These are phyloP conservation scores for Eciton burchellii DNA, from an alignment of 1,140 invertebrate species.

Conservation along the genomic window DNA sequence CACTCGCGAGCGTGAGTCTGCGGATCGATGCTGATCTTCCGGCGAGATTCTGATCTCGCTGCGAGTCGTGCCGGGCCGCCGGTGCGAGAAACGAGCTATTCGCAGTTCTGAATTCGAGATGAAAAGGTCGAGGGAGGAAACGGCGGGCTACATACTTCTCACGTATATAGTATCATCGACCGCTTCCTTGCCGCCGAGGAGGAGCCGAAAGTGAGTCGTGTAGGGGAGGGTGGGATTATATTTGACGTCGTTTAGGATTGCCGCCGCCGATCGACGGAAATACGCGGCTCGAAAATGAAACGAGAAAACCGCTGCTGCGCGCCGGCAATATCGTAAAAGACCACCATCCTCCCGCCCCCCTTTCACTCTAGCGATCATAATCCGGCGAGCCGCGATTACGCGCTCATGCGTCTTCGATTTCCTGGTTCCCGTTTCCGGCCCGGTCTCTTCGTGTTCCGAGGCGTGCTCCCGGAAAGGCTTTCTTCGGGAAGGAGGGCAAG, in stretches of 20 bases:
- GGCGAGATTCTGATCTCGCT: too few species aligned
- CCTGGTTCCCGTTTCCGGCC: neutral
- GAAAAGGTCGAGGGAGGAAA: neutral
- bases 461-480: neutral
- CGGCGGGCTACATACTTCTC: neutral
- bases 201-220: slow-evolving; percentile 27
- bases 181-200: slow-evolving; percentile 10
- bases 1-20: too few species aligned
- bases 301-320: neutral
- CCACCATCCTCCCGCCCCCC: neutral
- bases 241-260: slow-evolving; percentile 53
- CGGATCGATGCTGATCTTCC: too few species aligned
- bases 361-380: slow-evolving; percentile 23
- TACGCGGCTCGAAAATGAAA: slow-evolving; percentile 43
- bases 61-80: too few species aligned
- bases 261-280: slow-evolving; percentile 34
- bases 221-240: slow-evolving; percentile 22
- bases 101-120: neutral
- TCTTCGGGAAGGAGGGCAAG: neutral
- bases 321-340: slow-evolving; percentile 41
- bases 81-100: neutral
- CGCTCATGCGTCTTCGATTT: slow-evolving; percentile 39
- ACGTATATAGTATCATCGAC: slow-evolving; percentile 11
- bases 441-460: neutral
- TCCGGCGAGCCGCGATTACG: slow-evolving; percentile 20